Base-by-base conservation (phyloP, 2,888 invertebrate genomes). In the Conomelus anceps region DNA sequence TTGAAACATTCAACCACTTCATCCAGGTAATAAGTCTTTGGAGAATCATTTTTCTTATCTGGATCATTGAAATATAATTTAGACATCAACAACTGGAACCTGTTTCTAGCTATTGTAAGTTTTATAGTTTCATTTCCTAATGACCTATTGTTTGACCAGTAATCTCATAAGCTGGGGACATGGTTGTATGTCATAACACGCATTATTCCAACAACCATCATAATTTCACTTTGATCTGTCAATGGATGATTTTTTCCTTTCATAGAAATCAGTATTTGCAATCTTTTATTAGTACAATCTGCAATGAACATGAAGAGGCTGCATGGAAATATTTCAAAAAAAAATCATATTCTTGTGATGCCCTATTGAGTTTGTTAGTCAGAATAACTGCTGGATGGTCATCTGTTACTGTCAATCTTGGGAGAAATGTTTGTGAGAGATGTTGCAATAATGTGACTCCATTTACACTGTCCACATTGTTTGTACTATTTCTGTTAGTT, bases 51-150 rank as follows among this genome's bases (percentile, higher is more conserved):
- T n/a, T 90, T 90, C 89, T 90, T 89, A 22, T 91, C 89, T 17
- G 90, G 90, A 22, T 88, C 63, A 26, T 90, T 91, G 91, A 91
- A 91, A 89, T 91, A 91, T 34, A 91, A 29, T 90, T 91, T 91
- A 34, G 90, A 90, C 13, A 90, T 41, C 22, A 91, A 24, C 84
- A 91, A 63, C 63, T 90, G 90, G 41, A 23, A 91, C 84, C 91
- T 63, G 84, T 91, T 89, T n/a, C 90, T 89, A 17, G 91, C 90
- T 86, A 91, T 91, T 22, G 91, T 91, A 0, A 85, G 85, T 88
- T 90, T 91, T 90, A 91, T 90, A 22, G 88, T 89, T 84, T 23
- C 86, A 89, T 91, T 91, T 22, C 91, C 91, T 88, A 91, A 34
- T 17, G 91, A 91, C 11, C 34, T 23, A 85, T 90, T 88, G 20